Conservation (phyloP, 2,888 invertebrate species). For the Nezara viridula region DNA sequence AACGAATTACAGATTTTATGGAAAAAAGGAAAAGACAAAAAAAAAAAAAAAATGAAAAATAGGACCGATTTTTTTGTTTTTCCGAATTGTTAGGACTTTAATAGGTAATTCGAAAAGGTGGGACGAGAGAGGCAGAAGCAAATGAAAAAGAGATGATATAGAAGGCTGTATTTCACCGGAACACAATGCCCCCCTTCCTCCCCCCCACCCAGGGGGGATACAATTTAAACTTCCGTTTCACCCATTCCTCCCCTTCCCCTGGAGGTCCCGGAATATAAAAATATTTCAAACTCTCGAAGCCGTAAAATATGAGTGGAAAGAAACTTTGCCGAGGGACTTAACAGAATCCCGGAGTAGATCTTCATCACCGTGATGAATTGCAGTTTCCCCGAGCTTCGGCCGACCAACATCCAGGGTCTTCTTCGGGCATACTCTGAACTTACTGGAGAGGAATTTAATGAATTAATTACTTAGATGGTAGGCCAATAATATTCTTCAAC, state of each 20-base stretch:
- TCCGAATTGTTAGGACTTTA: constrained; percentile 12
- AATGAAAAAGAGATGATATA: constrained; percentile 50
- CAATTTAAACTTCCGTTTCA: constrained; percentile 47
- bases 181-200: background rate
- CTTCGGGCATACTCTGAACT: background rate
- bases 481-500: background rate
- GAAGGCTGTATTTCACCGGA: constrained; percentile 42
- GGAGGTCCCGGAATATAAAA: constrained; percentile 2
- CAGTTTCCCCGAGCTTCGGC: background rate
- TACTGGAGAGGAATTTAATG: background rate
- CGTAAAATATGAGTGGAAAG: constrained; percentile 51
- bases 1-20: background rate
- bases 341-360: constrained; percentile 40
- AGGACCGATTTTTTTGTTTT: background rate
- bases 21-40: background rate
- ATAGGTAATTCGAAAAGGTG: constrained; percentile 34
- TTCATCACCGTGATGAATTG: constrained; percentile 53
- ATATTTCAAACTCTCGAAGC: constrained; percentile 51
- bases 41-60: background rate
- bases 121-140: background rate
- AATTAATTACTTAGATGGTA: background rate
- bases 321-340: constrained; percentile 38
- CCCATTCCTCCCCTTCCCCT: background rate
- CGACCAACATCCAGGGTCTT: background rate
- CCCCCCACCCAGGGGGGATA: background rate